Base-by-base conservation (phyloP, 2,888 invertebrate species). In the Luperina nickerlii region DNA sequence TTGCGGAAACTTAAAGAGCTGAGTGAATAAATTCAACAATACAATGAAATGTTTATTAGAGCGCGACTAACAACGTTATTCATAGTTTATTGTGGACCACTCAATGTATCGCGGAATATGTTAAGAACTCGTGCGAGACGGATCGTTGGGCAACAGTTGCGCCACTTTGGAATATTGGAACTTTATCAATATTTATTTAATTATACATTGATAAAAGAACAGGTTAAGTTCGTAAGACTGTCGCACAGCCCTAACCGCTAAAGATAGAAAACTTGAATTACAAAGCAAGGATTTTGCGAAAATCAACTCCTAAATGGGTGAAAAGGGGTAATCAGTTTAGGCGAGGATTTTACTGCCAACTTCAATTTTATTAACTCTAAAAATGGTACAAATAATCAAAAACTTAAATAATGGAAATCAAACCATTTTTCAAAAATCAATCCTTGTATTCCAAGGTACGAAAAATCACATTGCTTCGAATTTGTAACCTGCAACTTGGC, bases 21-120 rank as follows among this genome's bases (percentile, higher is more conserved):
- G 38, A 78, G 66, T 71, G 73, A 78, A 84, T 84, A 75, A 75
- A 77, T 78, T 77, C 38, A 83, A 81, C 77, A 83, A 77, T 77
- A 83, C 72, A 86, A 86, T 75, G 78, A 81, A 76, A 83, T 74
- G 82, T 78, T 89, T 84, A 89, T 74, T 88, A 85, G 90, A 90
- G 90, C 90, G 85, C 27, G 74, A 82, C 90, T 84, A 88, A 90
- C 81, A 71, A 76, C 77, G 78, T 81, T 81, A 77, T 88, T 78
- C 76, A 84, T 83, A 79, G 81, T 72, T 81, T 81, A 83, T 74
- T 77, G 82, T 83, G 71, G 77, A 79, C 74, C 68, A 78, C 72
- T 81, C 79, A 79, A 82, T 81, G 80, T 81, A 79, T 68, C 77
- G 66, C 38, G n/a, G 78, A 72, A 69, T 87, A 79, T 77, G 74